Evolutionary conservation across 2,113 vertebrate species (phyloP), one percentile per base, ranked within the genome.

Genomic region (Polypterus bichir): DNA sequence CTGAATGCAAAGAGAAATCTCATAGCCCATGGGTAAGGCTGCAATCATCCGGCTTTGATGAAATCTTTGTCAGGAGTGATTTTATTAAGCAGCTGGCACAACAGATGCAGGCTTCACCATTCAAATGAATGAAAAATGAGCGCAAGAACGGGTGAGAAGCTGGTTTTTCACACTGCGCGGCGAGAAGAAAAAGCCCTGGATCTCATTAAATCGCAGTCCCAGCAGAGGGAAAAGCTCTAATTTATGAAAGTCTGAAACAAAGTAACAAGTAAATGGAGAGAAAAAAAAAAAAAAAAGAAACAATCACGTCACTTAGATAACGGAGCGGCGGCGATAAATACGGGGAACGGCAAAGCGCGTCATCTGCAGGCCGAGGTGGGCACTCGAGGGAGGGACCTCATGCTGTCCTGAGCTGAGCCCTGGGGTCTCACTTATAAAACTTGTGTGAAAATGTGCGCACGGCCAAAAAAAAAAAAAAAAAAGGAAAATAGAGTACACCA

Each of bases 1-100:
- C 11, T 54, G 27, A 54, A 70, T 68, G 44, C 8, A 55, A 59
- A 64, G 58, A 49, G 48, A 65, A 49, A 65, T 9, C 60, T 48
- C 54, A 44, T 61, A 69, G 49, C 65, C 65, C 58, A 55, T 49
- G 57, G 59, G 49, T 27, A 5, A 71, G 69, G 46, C 59, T 58
- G 51, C 11, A 9, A 53, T 64, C 44, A 10, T 9, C 27, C 7
- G 5, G 55, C 46, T 52, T 47, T 46, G 4, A 52, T 5, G n/a
- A 44, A 11, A 59, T 47, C 3, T 27, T 3, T 5, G 7, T 8
- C 4, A 49, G 47, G 3, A 54, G 11, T 59, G 9, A 48, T 47
- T 54, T 58, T 44, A 44, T 51, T 11, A 64, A 52, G 4, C 11
- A 54, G n/a, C 58, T 59, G 4, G 47, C 65, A 5, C 1, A 65